phyloP scores from a whole-genome alignment of 1,140 invertebrate species.

The Cherax destructor region DNA sequence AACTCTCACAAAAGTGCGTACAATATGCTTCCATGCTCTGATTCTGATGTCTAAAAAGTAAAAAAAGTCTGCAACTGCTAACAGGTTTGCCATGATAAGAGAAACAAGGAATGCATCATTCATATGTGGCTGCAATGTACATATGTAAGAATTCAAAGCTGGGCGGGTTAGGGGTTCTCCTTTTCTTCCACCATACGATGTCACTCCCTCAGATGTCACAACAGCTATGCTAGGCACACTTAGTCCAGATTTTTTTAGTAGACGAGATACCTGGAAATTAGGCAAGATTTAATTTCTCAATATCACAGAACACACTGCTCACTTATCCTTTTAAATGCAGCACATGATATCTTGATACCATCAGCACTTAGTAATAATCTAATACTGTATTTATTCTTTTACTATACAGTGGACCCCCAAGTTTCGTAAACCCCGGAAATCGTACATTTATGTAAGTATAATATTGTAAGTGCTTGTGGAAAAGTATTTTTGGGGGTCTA shows the following conservation, averaged over 20 bases:
- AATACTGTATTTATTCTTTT: too few species aligned
- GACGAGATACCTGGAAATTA: constrained; percentile 43
- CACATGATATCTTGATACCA: too few species aligned
- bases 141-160: constrained; percentile 49
- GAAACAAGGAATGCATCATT: constrained; percentile 63
- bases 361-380: too few species aligned
- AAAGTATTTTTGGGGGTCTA: too few species aligned
- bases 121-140: constrained; percentile 57
- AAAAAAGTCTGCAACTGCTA: constrained; percentile 56
- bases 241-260: constrained; percentile 45
- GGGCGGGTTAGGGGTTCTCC: constrained; percentile 40
- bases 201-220: constrained; percentile 48
- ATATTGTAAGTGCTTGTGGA: too few species aligned
- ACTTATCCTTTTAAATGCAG: too few species aligned
- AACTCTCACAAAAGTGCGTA: constrained; percentile 32
- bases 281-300: background rate
- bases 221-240: constrained; percentile 47
- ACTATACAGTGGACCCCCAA: too few species aligned
- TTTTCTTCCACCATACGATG: constrained; percentile 45
- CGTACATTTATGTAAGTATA: too few species aligned
- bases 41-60: constrained; percentile 44
- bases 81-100: constrained; percentile 40
- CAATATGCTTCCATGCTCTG: constrained; percentile 47
- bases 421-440: too few species aligned
- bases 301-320: too few species aligned